Evolutionary conservation across 2,888 invertebrate genomes (phyloP).

Genomic region (Dioctria linearis): DNA sequence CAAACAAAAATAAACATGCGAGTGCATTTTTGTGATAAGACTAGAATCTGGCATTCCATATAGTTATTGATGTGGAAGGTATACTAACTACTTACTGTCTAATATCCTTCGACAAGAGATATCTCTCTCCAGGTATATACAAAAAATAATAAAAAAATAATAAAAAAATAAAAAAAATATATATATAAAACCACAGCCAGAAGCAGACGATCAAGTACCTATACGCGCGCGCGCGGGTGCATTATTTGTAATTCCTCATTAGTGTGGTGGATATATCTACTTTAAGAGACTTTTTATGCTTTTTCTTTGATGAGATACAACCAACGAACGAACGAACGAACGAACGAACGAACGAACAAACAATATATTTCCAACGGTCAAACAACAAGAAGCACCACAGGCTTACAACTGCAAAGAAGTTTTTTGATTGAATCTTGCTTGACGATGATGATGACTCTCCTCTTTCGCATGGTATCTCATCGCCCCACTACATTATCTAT

Average conservation of each 20-base stretch:
- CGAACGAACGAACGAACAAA: neutral
- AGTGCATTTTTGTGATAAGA: too few species aligned
- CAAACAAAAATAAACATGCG: too few species aligned
- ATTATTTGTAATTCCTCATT: constrained; percentile 49
- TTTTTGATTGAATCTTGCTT: constrained; percentile 43
- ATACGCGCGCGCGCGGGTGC: neutral
- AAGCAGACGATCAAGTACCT: constrained; percentile 3
- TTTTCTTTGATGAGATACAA: constrained; percentile 34
- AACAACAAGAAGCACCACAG: neutral
- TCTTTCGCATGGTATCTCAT: constrained; percentile 54
- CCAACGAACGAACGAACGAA: too few species aligned
- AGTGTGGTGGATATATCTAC: constrained; percentile 36
- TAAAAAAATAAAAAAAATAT: too few species aligned
- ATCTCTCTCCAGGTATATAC: neutral
- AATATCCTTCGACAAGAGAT: constrained; percentile 36
- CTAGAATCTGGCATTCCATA: too few species aligned
- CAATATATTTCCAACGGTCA: constrained; percentile 17
- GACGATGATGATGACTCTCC: constrained; percentile 51
- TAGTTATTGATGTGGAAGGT: too few species aligned
- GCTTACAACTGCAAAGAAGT: constrained; percentile 35
- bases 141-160: neutral
- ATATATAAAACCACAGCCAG: neutral
- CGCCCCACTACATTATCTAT: constrained; percentile 47
- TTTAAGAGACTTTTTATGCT: constrained; percentile 36
- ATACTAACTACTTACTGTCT: neutral